Evolutionary conservation across 1,140 invertebrate genomes (phyloP).

Genomic region (Anastrepha ludens): DNA sequence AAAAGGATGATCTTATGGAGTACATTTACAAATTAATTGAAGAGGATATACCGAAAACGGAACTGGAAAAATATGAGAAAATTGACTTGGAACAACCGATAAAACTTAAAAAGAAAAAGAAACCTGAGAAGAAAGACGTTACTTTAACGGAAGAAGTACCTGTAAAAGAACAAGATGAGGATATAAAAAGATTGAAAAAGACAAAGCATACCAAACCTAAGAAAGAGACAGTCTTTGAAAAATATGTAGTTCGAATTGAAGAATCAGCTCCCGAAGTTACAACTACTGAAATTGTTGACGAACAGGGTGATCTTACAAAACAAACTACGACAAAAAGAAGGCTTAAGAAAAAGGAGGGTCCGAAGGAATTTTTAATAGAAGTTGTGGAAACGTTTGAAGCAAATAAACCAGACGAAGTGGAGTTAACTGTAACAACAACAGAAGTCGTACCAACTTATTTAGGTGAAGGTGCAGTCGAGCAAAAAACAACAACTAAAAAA

Average conservation of each 20-base stretch:
- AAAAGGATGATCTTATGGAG: slow-evolving; percentile 68
- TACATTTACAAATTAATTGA: slow-evolving; percentile 71
- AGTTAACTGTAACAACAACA: slow-evolving; percentile 65
- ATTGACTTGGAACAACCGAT: slow-evolving; percentile 69
- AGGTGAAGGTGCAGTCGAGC: slow-evolving; percentile 60
- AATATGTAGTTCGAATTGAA: slow-evolving; percentile 66
- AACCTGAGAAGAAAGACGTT: slow-evolving; percentile 61
- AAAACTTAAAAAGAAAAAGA: slow-evolving; percentile 68
- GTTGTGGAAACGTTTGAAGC: slow-evolving; percentile 73
- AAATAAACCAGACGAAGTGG: slow-evolving; percentile 68
- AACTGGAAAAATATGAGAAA: slow-evolving; percentile 73
- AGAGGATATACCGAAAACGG: slow-evolving; percentile 70
- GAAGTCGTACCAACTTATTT: slow-evolving; percentile 65
- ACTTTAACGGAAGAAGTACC: slow-evolving; percentile 45
- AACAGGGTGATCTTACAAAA: slow-evolving; percentile 70
- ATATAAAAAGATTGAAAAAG: slow-evolving; percentile 67
- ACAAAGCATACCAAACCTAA: slow-evolving; percentile 45
- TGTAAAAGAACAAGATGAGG: slow-evolving; percentile 51
- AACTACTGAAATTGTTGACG: slow-evolving; percentile 70
- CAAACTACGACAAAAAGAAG: slow-evolving; percentile 71
- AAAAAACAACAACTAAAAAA: slow-evolving; percentile 61
- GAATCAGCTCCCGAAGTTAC: slow-evolving; percentile 70
- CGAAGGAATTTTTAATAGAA: slow-evolving; percentile 74
- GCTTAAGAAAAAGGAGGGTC: slow-evolving; percentile 66
- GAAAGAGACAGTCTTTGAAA: slow-evolving; percentile 54